Evolutionary conservation across 2,113 vertebrate genomes (phyloP), one percentile per base, ranked within the genome.

Genomic region (Poicephalus meyeri): DNA sequence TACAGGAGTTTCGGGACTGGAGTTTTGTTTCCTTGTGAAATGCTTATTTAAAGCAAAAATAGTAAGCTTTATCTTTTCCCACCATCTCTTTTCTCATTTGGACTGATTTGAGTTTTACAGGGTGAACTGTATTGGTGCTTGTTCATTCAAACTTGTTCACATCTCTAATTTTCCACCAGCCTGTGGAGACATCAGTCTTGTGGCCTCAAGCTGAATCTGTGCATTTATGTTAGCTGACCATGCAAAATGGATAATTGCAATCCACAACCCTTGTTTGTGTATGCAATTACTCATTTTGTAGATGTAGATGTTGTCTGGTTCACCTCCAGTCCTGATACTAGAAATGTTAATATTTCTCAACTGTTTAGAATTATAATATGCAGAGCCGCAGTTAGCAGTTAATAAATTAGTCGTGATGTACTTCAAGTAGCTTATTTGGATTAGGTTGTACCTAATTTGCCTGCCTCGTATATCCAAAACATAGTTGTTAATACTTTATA

Each of bases 11-110:
- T 60, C 26, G 31, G 60, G 50, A 11, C 6, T 69, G 84, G 20
- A 55, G 13, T 8, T 89, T 92, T 89, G 39, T 80, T 91, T 83
- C 73, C 35, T 77, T 96, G 53, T 84, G 76, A 93, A 94, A 97
- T 56, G 10, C 10, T 88, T 88, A 25, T 90, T 91, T 91, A 74
- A 88, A 90, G 88, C 13, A 84, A 81, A 89, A 90, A 16, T 46
- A 63, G 23, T 18, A 47, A 42, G 3, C 39, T 86, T 83, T 86
- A 63, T 95, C 78, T 91, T 91, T 88, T 70, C 41, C 16, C n/a
- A 86, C 10, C 41, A 83, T 95, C 89, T 83, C 4, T 90, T 91
- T 93, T 93, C 60, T 21, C 28, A 33, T 89, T 94, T 85, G 18
- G 23, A 8, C 55, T 91, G 56, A 50, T 82, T 86, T 82, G 60